Base-by-base conservation (phyloP, 2,113 vertebrate species). In the Helogale parvula region DNA sequence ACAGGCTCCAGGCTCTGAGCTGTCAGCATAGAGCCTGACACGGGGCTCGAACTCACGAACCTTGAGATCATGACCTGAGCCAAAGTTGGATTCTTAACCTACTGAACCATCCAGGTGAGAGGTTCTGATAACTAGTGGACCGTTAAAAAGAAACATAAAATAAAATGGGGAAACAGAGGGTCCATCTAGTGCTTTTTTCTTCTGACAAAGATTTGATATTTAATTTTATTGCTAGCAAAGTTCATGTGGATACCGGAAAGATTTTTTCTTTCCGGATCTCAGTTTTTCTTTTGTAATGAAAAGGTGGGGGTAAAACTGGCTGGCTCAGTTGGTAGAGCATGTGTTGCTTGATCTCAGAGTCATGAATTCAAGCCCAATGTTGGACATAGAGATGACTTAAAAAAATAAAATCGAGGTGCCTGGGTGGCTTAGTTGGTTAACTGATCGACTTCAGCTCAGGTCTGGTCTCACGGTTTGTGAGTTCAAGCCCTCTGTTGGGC, bases 191-290 rank as follows among this genome's bases (percentile, higher is more conserved):
- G 38, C 38, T 86, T 66, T 74, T 88, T 45, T 54, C 72, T 79
- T 69, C 47, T 33, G 33, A 79, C 19, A 63, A 88, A 74, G 65
- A 50, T 80, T 80, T 91, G 17, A 14, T 84, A 41, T 82, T 90
- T 90, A 86, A 77, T 87, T 94, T 86, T 87, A 87, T 93, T 71
- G 41, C 41, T 23, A 50, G 19, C 52, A 65, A 96, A 91, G n/a
- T 10, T 91, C 52, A 38, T 66, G 12, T 38, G 35, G 35, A 66
- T 14, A 54, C 50, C 41, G 38, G 52, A 35, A 90, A 95, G 35
- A 69, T 71, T 63, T 47, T 8, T 71, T 63, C 57, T 8, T 33
- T 97, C 74, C 50, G 19, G 52, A 52, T 35, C 82, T 83, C 89
- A 76, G 9, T 90, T 52, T 74, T 71, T 65, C 66, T 29, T 71